phyloP scores from a whole-genome alignment of 2,113 vertebrate genomes.

The Pteruthius melanotis region DNA sequence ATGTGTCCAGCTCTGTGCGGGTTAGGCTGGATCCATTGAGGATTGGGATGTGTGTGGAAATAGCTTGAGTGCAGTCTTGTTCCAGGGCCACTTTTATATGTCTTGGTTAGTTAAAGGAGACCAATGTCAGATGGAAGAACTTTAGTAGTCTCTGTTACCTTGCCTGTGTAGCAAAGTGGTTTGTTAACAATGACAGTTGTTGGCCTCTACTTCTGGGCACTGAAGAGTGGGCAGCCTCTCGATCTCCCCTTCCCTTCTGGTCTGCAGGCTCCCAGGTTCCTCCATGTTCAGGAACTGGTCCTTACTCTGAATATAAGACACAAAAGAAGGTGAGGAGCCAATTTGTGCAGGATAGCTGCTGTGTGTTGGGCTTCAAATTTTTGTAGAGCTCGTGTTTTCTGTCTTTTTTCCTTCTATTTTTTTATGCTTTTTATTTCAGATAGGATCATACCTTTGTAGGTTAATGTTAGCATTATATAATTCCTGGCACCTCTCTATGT shows the following conservation, averaged over 20 bases:
- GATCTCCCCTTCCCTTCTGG: not conserved
- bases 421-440: not conserved
- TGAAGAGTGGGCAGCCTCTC: not conserved
- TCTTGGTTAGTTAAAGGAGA: not conserved
- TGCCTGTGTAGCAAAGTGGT: not conserved
- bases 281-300: not conserved
- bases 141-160: fast-evolving
- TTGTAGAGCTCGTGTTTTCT: not conserved
- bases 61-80: not conserved
- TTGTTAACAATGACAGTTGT: not conserved
- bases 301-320: not conserved
- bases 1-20: fast-evolving
- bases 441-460: not conserved
- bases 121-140: not conserved
- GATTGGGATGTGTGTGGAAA: not conserved
- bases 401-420: not conserved
- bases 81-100: fast-evolving
- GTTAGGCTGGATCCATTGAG: not conserved
- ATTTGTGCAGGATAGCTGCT: not conserved
- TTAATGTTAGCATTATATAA: not conserved
- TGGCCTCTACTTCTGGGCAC: not conserved
- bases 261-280: not conserved
- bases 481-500: not conserved
- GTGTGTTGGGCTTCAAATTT: not conserved
- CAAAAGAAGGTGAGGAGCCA: not conserved